Evolutionary conservation across 2,113 vertebrate genomes (phyloP).

Genomic region (Chauna torquata): DNA sequence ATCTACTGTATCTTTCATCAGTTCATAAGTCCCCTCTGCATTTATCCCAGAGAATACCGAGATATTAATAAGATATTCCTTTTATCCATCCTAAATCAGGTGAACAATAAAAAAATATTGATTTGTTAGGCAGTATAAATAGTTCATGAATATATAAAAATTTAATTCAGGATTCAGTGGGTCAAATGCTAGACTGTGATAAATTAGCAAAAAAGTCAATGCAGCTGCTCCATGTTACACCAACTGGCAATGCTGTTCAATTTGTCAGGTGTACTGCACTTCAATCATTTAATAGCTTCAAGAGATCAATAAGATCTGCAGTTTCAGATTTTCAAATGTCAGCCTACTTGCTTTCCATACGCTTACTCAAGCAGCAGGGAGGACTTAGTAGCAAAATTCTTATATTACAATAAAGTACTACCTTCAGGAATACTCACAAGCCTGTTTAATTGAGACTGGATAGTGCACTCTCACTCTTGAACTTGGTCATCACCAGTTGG

Average conservation of each 20-base stretch:
- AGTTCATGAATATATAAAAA: neutral
- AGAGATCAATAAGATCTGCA: neutral
- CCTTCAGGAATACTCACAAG: neutral
- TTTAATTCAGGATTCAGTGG: constrained; percentile 1
- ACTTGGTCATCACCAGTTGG: neutral
- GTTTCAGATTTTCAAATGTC: constrained; percentile 5
- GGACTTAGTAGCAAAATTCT: neutral
- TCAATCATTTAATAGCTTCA: constrained; percentile 11
- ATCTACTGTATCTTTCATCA: neutral
- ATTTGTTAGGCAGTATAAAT: constrained; percentile 27
- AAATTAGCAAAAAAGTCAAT: constrained; percentile 3
- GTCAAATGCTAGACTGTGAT: neutral
- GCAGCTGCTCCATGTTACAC: neutral
- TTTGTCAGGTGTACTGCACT: neutral
- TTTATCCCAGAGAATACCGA: neutral
- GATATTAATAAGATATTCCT: constrained; percentile 12
- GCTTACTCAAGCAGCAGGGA: neutral
- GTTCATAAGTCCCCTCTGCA: neutral
- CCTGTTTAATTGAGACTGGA: neutral
- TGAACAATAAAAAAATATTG: constrained; percentile 9
- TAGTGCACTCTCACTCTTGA: neutral
- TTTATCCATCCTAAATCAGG: constrained; percentile 25
- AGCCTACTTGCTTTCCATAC: neutral
- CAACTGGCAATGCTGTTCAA: neutral
- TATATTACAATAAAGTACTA: neutral